Conservation (phyloP, 1,140 invertebrate genomes). For the Anastrepha ludens region DNA sequence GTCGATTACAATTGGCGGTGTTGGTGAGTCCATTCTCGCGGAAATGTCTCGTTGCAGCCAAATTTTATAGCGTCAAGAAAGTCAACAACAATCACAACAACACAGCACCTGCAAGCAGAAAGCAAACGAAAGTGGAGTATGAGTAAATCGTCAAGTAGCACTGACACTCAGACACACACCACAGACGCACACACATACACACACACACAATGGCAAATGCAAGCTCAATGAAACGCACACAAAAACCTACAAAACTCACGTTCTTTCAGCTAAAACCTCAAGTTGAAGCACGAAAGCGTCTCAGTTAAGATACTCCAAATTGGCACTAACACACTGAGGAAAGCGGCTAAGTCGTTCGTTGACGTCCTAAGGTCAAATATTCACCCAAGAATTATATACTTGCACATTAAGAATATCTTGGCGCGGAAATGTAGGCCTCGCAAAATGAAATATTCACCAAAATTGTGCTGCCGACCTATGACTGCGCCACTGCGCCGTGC, state of each 20-base stretch:
- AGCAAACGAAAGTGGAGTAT: not conserved
- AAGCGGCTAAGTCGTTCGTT: constrained; percentile 2
- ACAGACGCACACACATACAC: not conserved
- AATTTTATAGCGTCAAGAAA: constrained; percentile 35
- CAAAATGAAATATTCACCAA: not conserved
- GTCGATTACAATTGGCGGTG: constrained; percentile 74
- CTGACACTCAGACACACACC: not conserved
- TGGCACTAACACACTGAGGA: not conserved
- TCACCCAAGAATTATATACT: not conserved
- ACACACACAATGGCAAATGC: too few relatives aligned
- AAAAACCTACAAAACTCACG: not conserved
- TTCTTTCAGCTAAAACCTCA: constrained; percentile 10
- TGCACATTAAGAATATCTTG: not conserved
- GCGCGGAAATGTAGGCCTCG: not conserved
- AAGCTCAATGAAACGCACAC: not conserved
- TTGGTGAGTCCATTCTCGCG: constrained; percentile 72
- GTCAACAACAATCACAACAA: constrained; percentile 18
- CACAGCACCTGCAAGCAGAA: constrained; percentile 25
- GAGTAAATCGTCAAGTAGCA: not conserved
- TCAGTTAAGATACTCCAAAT: constrained; percentile 21
- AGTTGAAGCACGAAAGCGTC: not conserved
- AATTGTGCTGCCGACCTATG: constrained; percentile 1
- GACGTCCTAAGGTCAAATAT: constrained; percentile 25
- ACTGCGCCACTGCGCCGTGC: not conserved
- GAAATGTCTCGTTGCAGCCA: constrained; percentile 36